Conservation (phyloP, 1,140 invertebrate species). For the Bombus sibiricus region DNA sequence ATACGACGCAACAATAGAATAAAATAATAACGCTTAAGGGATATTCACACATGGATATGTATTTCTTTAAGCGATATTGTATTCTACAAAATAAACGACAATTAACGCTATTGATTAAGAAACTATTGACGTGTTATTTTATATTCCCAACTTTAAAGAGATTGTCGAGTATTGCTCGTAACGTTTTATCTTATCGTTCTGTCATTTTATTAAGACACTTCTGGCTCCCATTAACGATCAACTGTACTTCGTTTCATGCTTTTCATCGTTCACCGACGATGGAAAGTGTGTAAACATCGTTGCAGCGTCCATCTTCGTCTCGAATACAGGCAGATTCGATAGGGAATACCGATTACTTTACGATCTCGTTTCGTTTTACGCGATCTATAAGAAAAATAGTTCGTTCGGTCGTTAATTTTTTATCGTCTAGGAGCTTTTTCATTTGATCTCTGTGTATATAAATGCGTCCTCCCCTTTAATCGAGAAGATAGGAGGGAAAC, state of each 20-base stretch:
- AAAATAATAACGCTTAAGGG: too few relatives aligned
- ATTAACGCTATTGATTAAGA: too few relatives aligned
- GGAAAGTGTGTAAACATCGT: not conserved
- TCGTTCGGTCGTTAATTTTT: not conserved
- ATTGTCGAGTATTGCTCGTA: too few relatives aligned
- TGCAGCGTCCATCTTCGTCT: not conserved
- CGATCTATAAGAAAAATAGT: not conserved
- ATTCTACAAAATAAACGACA: too few relatives aligned
- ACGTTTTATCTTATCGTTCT: too few relatives aligned
- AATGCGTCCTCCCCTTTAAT: not conserved
- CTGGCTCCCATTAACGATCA: not conserved
- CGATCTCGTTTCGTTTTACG: not conserved
- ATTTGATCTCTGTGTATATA: not conserved
- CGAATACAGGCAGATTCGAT: not conserved
- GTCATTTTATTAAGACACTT: too few relatives aligned
- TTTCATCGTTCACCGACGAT: not conserved
- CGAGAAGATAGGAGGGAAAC: not conserved
- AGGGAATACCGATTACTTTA: conserved; percentile 9
- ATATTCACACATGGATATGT: too few relatives aligned
- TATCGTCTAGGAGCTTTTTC: not conserved
- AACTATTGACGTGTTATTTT: too few relatives aligned
- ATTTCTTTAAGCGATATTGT: too few relatives aligned
- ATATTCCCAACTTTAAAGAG: too few relatives aligned
- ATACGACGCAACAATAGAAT: not conserved
- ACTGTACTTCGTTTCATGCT: not conserved